Percentiles rank a stretch among this genome's conserved stretches.
Conservation (phyloP, 2,797 vertebrate genomes). For the Crossoptilon crossoptilon region DNA sequence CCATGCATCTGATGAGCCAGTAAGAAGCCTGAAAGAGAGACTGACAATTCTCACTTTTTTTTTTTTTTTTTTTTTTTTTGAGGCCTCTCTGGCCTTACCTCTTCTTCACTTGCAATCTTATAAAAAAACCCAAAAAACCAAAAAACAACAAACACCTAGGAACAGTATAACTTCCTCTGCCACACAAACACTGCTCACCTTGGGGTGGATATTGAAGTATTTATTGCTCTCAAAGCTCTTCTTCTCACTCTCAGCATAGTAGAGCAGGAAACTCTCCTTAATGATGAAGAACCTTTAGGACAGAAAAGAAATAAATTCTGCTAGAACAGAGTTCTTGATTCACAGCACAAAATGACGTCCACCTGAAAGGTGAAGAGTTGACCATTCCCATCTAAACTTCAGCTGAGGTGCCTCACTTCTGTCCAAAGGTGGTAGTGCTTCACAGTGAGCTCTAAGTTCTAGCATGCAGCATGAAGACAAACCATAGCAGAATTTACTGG, state of each 20-base stretch:
- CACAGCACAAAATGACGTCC: not conserved
- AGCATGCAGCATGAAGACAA: not conserved
- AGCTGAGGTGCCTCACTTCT: not conserved
- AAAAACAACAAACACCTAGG: not conserved
- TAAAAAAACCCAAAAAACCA: no score
- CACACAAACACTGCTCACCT: constrained; percentile 81
- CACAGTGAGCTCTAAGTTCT: not conserved
- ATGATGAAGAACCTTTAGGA: constrained; percentile 93
- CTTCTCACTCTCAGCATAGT: constrained; percentile 95
- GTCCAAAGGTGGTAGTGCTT: not conserved
- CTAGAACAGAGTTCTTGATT: not conserved
- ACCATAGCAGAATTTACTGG: accelerated
- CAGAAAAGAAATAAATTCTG: not conserved
- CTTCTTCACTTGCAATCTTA: not conserved
- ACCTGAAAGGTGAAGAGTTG: not conserved
- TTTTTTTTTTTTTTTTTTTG: not conserved
- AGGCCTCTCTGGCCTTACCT: not conserved
- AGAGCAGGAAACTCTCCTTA: constrained; percentile 98
- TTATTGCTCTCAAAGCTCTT: constrained; percentile 93
- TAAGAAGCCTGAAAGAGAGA: not conserved
- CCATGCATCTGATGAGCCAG: not conserved
- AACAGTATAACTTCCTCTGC: not conserved
- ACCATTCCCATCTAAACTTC: not conserved
- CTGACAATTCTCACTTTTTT: not conserved
- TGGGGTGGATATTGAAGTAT: constrained; percentile 97